phyloP scores from a whole-genome alignment of 2,113 vertebrate species.

The Egretta garzetta region DNA sequence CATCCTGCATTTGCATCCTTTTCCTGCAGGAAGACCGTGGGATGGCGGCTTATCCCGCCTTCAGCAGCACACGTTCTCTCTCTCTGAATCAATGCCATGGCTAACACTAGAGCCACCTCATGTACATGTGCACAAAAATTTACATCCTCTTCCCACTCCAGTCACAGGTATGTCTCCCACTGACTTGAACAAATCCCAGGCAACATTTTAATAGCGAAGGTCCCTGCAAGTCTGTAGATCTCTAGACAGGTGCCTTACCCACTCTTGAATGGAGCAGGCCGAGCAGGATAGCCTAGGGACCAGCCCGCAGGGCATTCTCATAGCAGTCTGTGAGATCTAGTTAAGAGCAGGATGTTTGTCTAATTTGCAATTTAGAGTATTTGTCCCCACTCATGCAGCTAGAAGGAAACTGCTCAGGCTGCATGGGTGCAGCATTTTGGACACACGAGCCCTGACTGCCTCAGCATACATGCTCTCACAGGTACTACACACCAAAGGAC shows the following conservation, averaged over 20 bases:
- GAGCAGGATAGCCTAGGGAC: not conserved
- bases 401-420: not conserved
- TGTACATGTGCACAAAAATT: not conserved
- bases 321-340: not conserved
- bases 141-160: not conserved
- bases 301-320: not conserved
- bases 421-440: not conserved
- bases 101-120: not conserved
- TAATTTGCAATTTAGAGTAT: not conserved
- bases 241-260: not conserved
- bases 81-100: not conserved
- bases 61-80: not conserved
- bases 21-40: not conserved
- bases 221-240: not conserved
- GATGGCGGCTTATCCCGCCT: not conserved
- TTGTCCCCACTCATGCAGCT: not conserved
- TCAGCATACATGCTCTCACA: not conserved
- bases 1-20: not conserved
- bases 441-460: fast-evolving
- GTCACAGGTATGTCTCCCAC: not conserved
- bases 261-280: not conserved
- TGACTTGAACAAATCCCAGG: not conserved
- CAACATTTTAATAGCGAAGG: not conserved
- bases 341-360: not conserved
- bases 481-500: not conserved